phyloP scores from a whole-genome alignment of 1,140 invertebrate species.

The Trichoplusia ni region DNA sequence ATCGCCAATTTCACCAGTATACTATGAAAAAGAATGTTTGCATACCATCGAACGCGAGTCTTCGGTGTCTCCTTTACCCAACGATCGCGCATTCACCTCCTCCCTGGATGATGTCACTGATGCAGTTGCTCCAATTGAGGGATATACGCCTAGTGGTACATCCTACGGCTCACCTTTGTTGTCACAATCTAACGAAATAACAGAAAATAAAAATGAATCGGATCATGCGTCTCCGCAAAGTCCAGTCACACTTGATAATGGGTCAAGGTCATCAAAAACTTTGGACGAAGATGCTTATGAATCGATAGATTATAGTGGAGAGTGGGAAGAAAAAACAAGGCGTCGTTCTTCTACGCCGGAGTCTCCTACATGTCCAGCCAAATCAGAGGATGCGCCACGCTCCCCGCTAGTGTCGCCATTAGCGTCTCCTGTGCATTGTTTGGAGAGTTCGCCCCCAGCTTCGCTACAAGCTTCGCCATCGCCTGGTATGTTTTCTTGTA shows the following conservation, averaged over 20 bases:
- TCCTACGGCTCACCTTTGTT: conserved; percentile 42
- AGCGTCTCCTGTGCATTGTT: conserved; percentile 75
- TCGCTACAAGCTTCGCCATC: conserved; percentile 54
- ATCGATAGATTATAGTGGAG: conserved; percentile 57
- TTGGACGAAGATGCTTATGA: conserved; percentile 63
- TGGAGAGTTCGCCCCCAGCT: conserved; percentile 58
- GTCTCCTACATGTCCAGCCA: conserved; percentile 53
- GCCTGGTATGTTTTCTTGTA: conserved; percentile 69
- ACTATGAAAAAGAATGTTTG: conserved; percentile 38
- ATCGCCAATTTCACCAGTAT: conserved; percentile 45
- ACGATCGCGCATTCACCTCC: conserved; percentile 30
- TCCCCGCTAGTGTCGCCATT: conserved; percentile 81
- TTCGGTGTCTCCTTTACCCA: conserved; percentile 36
- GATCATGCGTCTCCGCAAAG: conserved; percentile 42
- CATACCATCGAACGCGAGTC: conserved; percentile 22
- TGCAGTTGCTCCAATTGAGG: conserved; percentile 6
- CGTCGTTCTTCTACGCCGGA: conserved; percentile 71
- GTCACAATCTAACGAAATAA: conserved; percentile 44
- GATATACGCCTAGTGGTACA: conserved; percentile 4
- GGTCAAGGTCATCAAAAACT: conserved; percentile 40
- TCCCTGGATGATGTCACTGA: conserved; percentile 29
- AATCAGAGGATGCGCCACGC: conserved; percentile 67
- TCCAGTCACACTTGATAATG: conserved; percentile 37
- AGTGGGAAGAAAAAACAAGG: conserved; percentile 65
- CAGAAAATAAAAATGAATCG: conserved; percentile 34